Percentiles rank a stretch among this genome's conserved stretches.
These are phyloP conservation scores for Haliclystus octoradiatus DNA, from an alignment of 30 jellyfish, hydroid and myxozoan genomes.

Conservation along the genomic window DNA sequence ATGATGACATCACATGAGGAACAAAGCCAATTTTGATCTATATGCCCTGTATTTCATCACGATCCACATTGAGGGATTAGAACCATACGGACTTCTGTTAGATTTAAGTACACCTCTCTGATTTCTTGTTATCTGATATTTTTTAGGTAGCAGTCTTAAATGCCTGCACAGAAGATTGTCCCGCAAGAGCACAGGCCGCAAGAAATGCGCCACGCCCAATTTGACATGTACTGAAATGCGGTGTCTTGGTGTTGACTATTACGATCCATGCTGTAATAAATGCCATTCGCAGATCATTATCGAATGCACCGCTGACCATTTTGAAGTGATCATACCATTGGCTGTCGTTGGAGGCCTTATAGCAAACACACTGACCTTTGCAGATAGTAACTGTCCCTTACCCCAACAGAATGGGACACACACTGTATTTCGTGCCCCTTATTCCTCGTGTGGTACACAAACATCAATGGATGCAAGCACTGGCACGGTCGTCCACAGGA, in stretches of 20 bases:
- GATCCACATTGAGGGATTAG: too few species aligned
- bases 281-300: background rate
- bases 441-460: background rate
- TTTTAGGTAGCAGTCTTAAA: too few species aligned
- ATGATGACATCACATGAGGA: too few species aligned
- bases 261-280: background rate
- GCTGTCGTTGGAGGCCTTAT: background rate
- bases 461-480: background rate
- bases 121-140: too few species aligned
- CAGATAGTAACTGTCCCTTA: background rate
- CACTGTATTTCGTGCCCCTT: background rate
- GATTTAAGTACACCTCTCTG: too few species aligned
- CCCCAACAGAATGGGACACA: background rate
- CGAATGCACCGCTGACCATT: background rate
- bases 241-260: background rate
- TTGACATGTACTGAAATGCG: background rate
- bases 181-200: too few species aligned
- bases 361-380: background rate
- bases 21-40: too few species aligned
- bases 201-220: too few species aligned
- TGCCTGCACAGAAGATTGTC: too few species aligned
- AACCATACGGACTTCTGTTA: too few species aligned
- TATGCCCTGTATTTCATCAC: too few species aligned
- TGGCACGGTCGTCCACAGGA: background rate
- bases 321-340: background rate